Evolutionary conservation across 2,888 invertebrate species (phyloP), one percentile per base, ranked within the genome.

Genomic region (Arrhopalites spinosus): DNA sequence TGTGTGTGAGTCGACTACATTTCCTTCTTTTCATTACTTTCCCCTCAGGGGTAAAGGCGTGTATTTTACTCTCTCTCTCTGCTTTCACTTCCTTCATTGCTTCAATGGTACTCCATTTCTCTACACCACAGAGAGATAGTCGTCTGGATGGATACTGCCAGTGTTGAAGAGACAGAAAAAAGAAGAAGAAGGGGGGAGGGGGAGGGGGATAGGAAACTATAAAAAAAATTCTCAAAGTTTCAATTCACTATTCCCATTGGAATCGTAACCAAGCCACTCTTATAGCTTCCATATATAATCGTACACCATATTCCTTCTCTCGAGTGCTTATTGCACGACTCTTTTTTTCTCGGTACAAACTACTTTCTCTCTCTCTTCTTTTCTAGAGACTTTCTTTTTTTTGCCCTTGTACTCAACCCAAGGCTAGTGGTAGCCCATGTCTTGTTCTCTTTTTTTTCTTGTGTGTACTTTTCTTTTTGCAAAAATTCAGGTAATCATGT

Each of bases 191-290:
- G 25, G 59, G 59, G 59, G n/a, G 20, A 56, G 20, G n/a, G 56
- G 5, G 27, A 27, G 5, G 20, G 59, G 23, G 17, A n/a, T 3
- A 50, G 17, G 53, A 50, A 25, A 73, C 30, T 27, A 73, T 73
- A 73, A 73, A 50, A 53, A n/a, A 53, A 50, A 64, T 73, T 73
- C 53, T 23, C 66, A 73, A 73, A 73, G 66, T 73, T 73, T 73
- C 73, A 73, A 73, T 73, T 73, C 30, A 63, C 73, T 73, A 66
- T 73, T 73, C 73, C 73, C 73, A 50, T 29, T n/a, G 64, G 73
- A 66, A 73, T 73, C 66, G 66, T 73, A 73, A 53, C 73, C 45
- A 20, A 69, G 69, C 56, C 27, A 25, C 30, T 69, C 69, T 69
- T 53, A 69, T 69, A 53, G 69, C 29, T 69, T 53, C 29, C 56